These are phyloP conservation scores for Lampris megalopsis DNA, from an alignment of 2,113 vertebrate genomes.

Conservation along the genomic window DNA sequence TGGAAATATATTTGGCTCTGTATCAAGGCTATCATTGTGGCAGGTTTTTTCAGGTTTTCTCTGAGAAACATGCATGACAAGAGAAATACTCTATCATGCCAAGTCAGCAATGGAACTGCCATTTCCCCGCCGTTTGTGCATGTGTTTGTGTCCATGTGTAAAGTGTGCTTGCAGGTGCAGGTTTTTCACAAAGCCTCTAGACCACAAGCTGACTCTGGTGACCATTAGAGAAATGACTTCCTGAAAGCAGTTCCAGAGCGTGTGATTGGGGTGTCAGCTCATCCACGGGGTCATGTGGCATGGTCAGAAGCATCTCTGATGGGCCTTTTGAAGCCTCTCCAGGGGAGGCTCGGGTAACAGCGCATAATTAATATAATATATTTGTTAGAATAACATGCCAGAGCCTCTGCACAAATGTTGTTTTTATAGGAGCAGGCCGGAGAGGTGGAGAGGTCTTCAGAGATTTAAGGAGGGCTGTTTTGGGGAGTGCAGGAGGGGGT, in stretches of 20 bases:
- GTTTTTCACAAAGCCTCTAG: slow-evolving; percentile 1
- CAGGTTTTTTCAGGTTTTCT: background rate
- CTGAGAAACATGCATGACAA: background rate
- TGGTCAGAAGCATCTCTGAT: slow-evolving; percentile 51
- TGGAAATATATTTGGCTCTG: no score
- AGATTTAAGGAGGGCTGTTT: slow-evolving; percentile 39
- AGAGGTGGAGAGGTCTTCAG: slow-evolving; percentile 59
- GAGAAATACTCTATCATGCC: background rate
- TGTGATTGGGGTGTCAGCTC: slow-evolving; percentile 41
- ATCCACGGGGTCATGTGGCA: slow-evolving; percentile 40
- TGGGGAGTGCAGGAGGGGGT: background rate
- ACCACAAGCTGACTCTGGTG: slow-evolving; percentile 26
- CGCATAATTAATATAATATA: slow-evolving; percentile 76
- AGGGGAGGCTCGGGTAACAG: slow-evolving; percentile 67
- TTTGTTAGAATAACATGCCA: slow-evolving; percentile 80
- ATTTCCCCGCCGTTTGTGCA: background rate
- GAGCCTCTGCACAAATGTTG: slow-evolving; percentile 75
- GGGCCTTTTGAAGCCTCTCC: slow-evolving; percentile 66
- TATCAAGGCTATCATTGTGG: background rate
- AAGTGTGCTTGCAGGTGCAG: slow-evolving; percentile 39
- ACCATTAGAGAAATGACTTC: slow-evolving; percentile 58
- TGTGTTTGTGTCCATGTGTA: background rate
- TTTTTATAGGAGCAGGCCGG: slow-evolving; percentile 63
- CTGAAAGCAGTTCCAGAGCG: slow-evolving; percentile 41
- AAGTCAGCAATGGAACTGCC: background rate